Percentiles rank a stretch among this genome's conserved stretches.
Conservation (phyloP, 2,888 invertebrate species). For the Troglohyphantes excavatus region DNA sequence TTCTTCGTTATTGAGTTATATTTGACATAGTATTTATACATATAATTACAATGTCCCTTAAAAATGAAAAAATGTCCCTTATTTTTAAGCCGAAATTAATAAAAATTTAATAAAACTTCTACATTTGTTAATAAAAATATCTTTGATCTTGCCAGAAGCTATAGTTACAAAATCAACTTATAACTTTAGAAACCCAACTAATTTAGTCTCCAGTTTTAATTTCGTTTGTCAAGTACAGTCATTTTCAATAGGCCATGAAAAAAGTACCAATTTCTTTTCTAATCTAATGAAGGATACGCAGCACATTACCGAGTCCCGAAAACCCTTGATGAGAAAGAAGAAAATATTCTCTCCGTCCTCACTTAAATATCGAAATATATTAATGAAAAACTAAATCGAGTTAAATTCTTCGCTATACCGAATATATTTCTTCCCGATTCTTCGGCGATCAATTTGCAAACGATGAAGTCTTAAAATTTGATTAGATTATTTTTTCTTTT, state of each 20-base stretch:
- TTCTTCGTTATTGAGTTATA: no score
- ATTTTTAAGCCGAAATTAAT: no score
- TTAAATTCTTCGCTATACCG: conserved; percentile 35
- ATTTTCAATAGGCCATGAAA: not conserved
- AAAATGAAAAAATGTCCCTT: no score
- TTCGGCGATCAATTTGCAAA: conserved; percentile 51
- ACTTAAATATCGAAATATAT: conserved; percentile 63
- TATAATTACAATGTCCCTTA: no score
- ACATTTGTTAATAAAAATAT: no score
- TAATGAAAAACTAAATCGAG: conserved; percentile 61
- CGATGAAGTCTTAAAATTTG: conserved; percentile 53
- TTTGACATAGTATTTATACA: no score
- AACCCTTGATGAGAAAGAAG: not conserved
- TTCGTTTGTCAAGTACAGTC: not conserved
- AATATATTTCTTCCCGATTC: conserved; percentile 40
- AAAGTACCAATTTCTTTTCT: conserved; percentile 29
- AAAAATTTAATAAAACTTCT: no score
- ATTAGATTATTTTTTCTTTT: conserved; percentile 42
- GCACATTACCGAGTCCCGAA: conserved; percentile 25
- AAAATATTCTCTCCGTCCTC: conserved; percentile 24
- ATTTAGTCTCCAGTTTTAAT: not conserved
- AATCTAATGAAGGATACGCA: conserved; percentile 12
- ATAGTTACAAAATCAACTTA: not conserved
- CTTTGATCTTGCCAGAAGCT: not conserved
- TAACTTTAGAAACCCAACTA: not conserved